Evolutionary conservation across 1,140 invertebrate species (phyloP).

Genomic region (Drosophila carrolli): DNA sequence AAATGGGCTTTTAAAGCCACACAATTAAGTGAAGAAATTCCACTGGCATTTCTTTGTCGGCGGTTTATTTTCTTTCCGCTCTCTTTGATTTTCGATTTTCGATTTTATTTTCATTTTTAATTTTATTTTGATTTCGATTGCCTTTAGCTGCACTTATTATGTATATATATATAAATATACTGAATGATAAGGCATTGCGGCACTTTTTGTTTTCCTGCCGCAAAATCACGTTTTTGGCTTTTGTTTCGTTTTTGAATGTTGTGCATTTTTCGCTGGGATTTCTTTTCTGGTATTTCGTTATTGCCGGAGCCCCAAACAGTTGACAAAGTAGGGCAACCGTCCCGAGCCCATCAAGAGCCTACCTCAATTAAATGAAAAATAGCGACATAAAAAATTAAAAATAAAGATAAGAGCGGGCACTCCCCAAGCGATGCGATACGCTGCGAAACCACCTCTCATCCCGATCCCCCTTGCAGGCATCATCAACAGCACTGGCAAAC

Average conservation of each 20-base stretch:
- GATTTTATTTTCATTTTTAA: slow-evolving; percentile 1
- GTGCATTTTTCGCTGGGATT: slow-evolving; percentile 18
- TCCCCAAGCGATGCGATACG: neutral
- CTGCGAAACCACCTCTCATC: neutral
- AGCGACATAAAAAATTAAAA: slow-evolving; percentile 6
- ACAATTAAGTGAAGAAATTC: slow-evolving; percentile 44
- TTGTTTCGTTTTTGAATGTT: slow-evolving; percentile 3
- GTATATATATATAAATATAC: slow-evolving; percentile 2
- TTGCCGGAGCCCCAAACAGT: slow-evolving; percentile 3
- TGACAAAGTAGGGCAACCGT: slow-evolving; percentile 26
- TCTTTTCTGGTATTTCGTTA: slow-evolving; percentile 35
- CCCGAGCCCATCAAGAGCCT: slow-evolving; percentile 44
- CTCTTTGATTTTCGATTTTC: slow-evolving; percentile 25
- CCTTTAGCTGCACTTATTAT: slow-evolving; percentile 27
- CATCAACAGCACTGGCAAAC: slow-evolving; percentile 94
- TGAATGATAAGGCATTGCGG: slow-evolving; percentile 38
- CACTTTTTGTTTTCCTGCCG: slow-evolving; percentile 15
- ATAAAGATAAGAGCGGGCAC: slow-evolving; percentile 3
- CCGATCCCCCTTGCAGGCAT: slow-evolving; percentile 88
- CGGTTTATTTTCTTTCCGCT: slow-evolving; percentile 12
- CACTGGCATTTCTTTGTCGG: slow-evolving; percentile 26
- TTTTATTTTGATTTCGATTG: slow-evolving; percentile 5
- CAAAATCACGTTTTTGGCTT: slow-evolving; percentile 35
- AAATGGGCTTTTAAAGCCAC: slow-evolving; percentile 4
- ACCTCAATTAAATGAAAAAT: slow-evolving; percentile 63